A percentile compares a stretch with the other conserved stretches of the same genome.
Evolutionary conservation across 2,797 vertebrate genomes (phyloP).

Genomic region (Argyrosomus regius): DNA sequence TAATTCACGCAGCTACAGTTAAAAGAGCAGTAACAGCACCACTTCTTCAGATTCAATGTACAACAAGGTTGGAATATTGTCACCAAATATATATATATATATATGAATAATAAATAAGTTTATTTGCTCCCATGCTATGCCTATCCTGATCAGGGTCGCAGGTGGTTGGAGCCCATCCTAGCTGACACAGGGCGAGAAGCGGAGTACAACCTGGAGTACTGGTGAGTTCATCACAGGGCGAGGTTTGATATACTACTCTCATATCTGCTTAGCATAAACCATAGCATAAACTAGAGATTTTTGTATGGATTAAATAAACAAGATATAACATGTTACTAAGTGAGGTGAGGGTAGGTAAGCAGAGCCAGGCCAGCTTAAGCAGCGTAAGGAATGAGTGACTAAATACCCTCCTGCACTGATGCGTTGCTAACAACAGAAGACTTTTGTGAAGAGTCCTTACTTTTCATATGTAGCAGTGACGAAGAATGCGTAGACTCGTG

Average conservation of each 20-base stretch:
- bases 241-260: neutral
- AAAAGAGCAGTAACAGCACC: neutral
- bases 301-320: neutral
- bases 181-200: too few relatives aligned
- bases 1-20: conserved; percentile 6
- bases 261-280: neutral
- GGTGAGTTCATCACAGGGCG: too few relatives aligned
- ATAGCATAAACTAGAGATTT: neutral
- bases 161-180: too few relatives aligned
- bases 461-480: conserved; percentile 97
- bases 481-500: conserved; percentile 94
- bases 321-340: neutral
- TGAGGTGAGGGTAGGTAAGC: too few relatives aligned
- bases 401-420: neutral
- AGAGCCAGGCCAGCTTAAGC: neutral
- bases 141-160: too few relatives aligned
- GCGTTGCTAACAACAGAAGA: neutral
- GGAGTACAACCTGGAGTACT: too few relatives aligned
- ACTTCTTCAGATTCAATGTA: neutral
- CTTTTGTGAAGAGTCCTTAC: conserved; percentile 69
- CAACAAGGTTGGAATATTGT: neutral
- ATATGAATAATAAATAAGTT: too few relatives aligned
- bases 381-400: neutral
- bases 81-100: too few relatives aligned
- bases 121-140: too few relatives aligned